Evolutionary conservation across 2,113 vertebrate species (phyloP), one percentile per base, ranked within the genome.

Genomic region (Phyllopteryx taeniolatus): DNA sequence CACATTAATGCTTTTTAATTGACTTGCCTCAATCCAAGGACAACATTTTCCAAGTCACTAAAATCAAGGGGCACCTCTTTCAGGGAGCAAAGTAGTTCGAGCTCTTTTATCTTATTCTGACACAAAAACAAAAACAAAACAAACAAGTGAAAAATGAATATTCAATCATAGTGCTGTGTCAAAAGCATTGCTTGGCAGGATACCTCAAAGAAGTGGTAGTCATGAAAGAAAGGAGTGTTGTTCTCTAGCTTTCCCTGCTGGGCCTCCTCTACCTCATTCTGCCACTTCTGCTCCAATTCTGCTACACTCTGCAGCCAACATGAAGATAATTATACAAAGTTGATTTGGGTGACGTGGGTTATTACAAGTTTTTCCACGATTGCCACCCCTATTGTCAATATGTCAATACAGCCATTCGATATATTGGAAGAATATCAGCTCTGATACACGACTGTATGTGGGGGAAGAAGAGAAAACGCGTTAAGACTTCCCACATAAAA

Each of bases 181-280:
- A 59, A 43, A 54, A 61, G 13, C 68, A 31, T 73, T 57, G 59
- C 31, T 22, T n/a, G 13, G 31, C 11, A 74, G 31, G 19, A 83
- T 76, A 98, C 98, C 96, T 99, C 98, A 13, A 94, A 98, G 83
- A 98, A 99, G 78, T 99, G 97, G 86, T 99, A 98, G 85, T 99
- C 98, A 1, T 97, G 95, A 74, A 99, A 99, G 89, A 99, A 99
- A 1, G 97, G 96, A 64, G 93, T 81, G 20, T 95, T 97, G 91
- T 96, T 97, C 88, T 99, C 98, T 85, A 98, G 91, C 77, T 96
- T 98, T 46, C 96, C 96, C 5, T 98, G 95, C 68, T 92, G 91
- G 53, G 96, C 95, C 49, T 98, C 98, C 39, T 98, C 96, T 33
- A 96, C 95, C 86, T 99, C 98, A 56, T 91, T 98, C 85, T 98